phyloP scores from a whole-genome alignment of 2,113 vertebrate species.

The Tylochromis polylepis region DNA sequence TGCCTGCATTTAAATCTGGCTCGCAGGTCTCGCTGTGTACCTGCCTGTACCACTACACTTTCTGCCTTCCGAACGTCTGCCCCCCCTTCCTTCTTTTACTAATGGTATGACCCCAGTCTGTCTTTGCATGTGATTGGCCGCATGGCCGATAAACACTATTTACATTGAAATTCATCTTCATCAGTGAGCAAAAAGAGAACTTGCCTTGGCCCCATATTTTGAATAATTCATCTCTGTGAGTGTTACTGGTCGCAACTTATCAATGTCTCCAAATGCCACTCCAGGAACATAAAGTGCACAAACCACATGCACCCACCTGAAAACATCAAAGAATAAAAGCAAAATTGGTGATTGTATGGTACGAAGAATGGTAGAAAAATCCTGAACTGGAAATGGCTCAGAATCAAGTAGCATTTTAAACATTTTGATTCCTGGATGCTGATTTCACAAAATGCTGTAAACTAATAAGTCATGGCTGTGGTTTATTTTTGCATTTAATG shows the following conservation, averaged over 20 bases:
- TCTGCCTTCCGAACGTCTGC: not conserved
- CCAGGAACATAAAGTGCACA: constrained; percentile 98
- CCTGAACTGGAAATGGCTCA: not conserved
- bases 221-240: constrained; percentile 99
- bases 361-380: not conserved
- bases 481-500: constrained; percentile 7
- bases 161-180: not conserved
- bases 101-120: not conserved
- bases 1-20: not conserved
- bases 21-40: not conserved
- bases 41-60: not conserved
- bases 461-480: not conserved
- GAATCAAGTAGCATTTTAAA: constrained; percentile 3
- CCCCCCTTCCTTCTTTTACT: not conserved
- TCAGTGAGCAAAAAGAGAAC: constrained; percentile 17
- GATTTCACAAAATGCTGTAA: not conserved
- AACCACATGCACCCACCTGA: constrained; percentile 97
- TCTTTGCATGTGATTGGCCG: not conserved
- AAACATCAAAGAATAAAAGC: not conserved
- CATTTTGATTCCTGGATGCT: not conserved
- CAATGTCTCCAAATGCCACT: constrained; percentile 97
- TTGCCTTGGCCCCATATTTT: constrained; percentile 97
- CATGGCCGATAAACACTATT: not conserved
- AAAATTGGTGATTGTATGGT: not conserved
- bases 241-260: constrained; percentile 93